These are phyloP conservation scores for Diplodus sargus DNA, from an alignment of 2,797 vertebrate genomes.

Conservation along the genomic window DNA sequence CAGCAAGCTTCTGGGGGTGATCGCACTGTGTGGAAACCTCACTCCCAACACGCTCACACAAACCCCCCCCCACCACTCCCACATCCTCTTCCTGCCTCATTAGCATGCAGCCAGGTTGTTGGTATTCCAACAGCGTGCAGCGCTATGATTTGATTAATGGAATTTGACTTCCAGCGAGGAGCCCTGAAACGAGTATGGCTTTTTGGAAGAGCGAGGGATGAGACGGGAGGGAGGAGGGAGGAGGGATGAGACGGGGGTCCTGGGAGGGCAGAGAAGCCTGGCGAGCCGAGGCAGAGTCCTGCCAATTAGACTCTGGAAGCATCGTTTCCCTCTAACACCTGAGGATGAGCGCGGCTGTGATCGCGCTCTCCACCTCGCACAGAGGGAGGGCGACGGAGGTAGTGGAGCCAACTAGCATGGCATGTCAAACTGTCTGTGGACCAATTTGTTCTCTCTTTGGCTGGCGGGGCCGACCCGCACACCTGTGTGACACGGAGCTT, in stretches of 20 bases:
- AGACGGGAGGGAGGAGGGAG: neutral
- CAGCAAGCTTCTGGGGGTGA: constrained; percentile 49
- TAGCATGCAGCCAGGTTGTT: constrained; percentile 70
- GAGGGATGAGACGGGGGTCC: constrained; percentile 4
- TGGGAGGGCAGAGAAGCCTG: constrained; percentile 50
- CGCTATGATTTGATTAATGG: constrained; percentile 78
- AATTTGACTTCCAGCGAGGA: constrained; percentile 72
- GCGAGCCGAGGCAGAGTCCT: constrained; percentile 42
- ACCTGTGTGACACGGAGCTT: constrained; percentile 56
- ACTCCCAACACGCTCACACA: constrained; percentile 20
- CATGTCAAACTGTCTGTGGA: constrained; percentile 54
- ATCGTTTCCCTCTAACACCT: constrained; percentile 58
- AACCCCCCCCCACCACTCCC: constrained; percentile 25
- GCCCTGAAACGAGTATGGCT: constrained; percentile 54
- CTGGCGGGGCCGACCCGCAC: constrained; percentile 38
- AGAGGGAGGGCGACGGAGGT: constrained; percentile 20
- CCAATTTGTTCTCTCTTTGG: constrained; percentile 59
- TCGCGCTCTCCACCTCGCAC: constrained; percentile 33
- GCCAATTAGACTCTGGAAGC: constrained; percentile 58
- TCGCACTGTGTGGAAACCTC: constrained; percentile 36
- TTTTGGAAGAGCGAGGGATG: constrained; percentile 44
- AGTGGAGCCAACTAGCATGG: constrained; percentile 37
- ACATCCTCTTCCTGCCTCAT: constrained; percentile 73
- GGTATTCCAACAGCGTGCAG: constrained; percentile 60
- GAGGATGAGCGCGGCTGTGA: constrained; percentile 54